Percentiles rank a stretch among this genome's conserved stretches.
Conservation (phyloP, 2,888 invertebrate species). For the Shargacucullia verbasci region DNA sequence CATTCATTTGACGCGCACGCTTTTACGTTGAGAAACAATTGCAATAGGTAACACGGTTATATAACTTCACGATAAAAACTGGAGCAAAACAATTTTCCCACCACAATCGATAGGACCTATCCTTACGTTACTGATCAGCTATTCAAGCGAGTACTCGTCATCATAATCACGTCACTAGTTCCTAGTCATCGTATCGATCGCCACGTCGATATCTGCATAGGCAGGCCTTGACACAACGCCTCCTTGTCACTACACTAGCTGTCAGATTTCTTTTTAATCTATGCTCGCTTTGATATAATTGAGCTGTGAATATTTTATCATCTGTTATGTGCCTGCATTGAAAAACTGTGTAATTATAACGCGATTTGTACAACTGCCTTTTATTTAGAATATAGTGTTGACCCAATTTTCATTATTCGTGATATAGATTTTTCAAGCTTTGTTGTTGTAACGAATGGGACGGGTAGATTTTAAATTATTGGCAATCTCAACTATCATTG, state of each 20-base stretch:
- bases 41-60: too few relatives aligned
- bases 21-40: too few relatives aligned
- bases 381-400: conserved; percentile 21
- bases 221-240: conserved; percentile 75
- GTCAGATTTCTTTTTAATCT: conserved; percentile 60
- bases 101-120: conserved; percentile 11
- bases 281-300: conserved; percentile 42
- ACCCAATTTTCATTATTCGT: conserved; percentile 23
- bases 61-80: too few relatives aligned
- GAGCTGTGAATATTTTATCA: conserved; percentile 51
- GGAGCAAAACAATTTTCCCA: too few relatives aligned
- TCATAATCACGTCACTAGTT: conserved; percentile 61
- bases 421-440: not conserved
- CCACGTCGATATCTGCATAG: conserved; percentile 81
- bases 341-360: conserved; percentile 33
- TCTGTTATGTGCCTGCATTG: conserved; percentile 38
- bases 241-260: conserved; percentile 54
- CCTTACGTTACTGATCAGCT: conserved; percentile 27
- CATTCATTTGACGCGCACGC: too few relatives aligned
- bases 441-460: too few relatives aligned
- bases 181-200: conserved; percentile 68
- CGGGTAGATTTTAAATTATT: too few relatives aligned
- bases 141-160: conserved; percentile 55
- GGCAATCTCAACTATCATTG: too few relatives aligned
- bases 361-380: conserved; percentile 24